Base-by-base conservation (phyloP, 1,140 invertebrate genomes). In the Oreohelix idahoensis region DNA sequence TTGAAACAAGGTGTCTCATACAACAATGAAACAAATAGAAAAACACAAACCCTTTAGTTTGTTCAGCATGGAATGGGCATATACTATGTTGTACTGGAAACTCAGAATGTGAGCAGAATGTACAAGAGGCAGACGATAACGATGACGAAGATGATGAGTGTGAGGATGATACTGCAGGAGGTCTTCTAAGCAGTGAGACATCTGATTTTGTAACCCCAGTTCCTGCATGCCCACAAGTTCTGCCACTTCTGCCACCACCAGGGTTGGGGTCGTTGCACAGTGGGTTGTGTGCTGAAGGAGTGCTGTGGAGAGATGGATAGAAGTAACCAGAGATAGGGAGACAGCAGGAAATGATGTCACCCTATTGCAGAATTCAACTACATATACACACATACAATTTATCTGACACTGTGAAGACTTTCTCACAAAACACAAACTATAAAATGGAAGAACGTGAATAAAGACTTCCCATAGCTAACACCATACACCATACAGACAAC, bases 11-110 rank as follows among this genome's bases (percentile, higher is more conserved):
- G 11, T n/a, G 26, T 39, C 69, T 26, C 32, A n/a, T 45, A 45
- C 23, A 1, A 29, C 53, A 53, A 29, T 5, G n/a, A n/a, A 26
- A 29, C 20, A 79, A 26, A 63, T 36, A 23, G 13, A 49, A 63
- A 79, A 35, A 39, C 78, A 79, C 93, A 87, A 89, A 94, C 93
- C 93, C 93, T 86, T 90, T 86, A 63, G 93, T 93, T 85, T 88
- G 86, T 58, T 87, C 83, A 71, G 89, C 89, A 88, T 94, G 93
- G 88, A 94, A 94, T 32, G 93, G 93, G 89, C 93, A 94, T 71
- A 90, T 88, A 86, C 90, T 86, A 87, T 93, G 91, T 82, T 90
- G 89, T 73, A 93, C 87, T n/a, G 92, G 90, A 42, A 90, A 83
- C n/a, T 88, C 87, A 35, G 81, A 80, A 53, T 84, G 81, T 74